These are phyloP conservation scores for Incurvaria masculella DNA, from an alignment of 2,888 invertebrate genomes.

Conservation along the genomic window DNA sequence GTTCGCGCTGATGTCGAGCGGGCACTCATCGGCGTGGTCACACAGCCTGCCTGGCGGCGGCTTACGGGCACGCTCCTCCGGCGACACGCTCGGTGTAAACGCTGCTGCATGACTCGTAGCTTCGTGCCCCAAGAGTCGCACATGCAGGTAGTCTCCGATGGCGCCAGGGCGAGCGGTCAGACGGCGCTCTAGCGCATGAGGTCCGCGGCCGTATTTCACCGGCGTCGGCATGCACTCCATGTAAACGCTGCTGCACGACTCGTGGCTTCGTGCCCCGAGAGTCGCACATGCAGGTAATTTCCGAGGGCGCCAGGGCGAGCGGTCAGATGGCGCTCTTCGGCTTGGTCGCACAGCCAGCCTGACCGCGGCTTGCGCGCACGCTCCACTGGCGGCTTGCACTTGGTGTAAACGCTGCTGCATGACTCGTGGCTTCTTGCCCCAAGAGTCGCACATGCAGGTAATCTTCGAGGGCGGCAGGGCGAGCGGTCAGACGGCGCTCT, in stretches of 20 bases:
- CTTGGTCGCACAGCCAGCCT: constrained; percentile 27
- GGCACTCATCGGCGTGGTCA: constrained; percentile 36
- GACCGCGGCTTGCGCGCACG: constrained; percentile 30
- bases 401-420: constrained; percentile 42
- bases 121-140: too few species aligned
- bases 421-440: too few species aligned
- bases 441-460: too few species aligned
- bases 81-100: constrained; percentile 29
- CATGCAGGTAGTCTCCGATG: too few species aligned
- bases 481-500: constrained; percentile 45
- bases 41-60: constrained; percentile 23
- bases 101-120: too few species aligned
- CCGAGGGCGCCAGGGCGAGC: too few species aligned
- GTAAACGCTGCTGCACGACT: constrained; percentile 44
- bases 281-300: too few species aligned
- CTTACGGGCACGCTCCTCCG: constrained; percentile 32
- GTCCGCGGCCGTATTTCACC: constrained; percentile 42
- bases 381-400: constrained; percentile 23
- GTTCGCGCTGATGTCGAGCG: constrained; percentile 46
- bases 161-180: too few species aligned
- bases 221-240: constrained; percentile 21
- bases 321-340: constrained; percentile 44
- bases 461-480: too few species aligned
- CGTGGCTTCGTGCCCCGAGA: constrained; percentile 41
- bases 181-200: constrained; percentile 44